Evolutionary conservation across 1,140 invertebrate genomes (phyloP), one percentile per base, ranked within the genome.

Genomic region (Atta texana): DNA sequence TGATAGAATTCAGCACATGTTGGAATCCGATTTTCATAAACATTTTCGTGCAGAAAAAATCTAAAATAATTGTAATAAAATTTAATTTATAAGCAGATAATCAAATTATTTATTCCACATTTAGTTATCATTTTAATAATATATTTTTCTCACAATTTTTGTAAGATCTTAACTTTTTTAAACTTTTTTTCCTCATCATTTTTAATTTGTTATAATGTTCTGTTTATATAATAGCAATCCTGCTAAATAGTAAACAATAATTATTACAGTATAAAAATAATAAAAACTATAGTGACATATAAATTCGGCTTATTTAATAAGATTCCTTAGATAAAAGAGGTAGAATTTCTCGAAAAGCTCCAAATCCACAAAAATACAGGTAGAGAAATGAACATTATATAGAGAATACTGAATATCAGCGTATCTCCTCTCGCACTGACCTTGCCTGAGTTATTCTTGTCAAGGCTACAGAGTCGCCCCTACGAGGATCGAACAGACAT

Each of bases 331-430:
- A 55, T 16, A 6, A 61, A 64, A 63, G 18, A 63, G 3, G 69
- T 21, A 68, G 24, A 31, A 86, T 28, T 61, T 84, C 12, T 85
- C 71, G 10, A 28, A 8, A 88, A n/a, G 18, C 84, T 87, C 12
- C 75, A 84, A 28, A 88, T 44, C 85, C 92, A 92, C 1, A 92
- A 64, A n/a, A 91, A 74, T 44, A 2, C 14, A 55, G 91, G 78
- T 68, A 92, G 63, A 44, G 91, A 59, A 31, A 93, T 74, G 68
- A 93, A 39, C 53, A 88, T 71, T 49, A 82, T 69, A 77, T 91
- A 91, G 89, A 92, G 88, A 44, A 87, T 91, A 59, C 28, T 85
- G 64, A 85, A 80, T 53, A 91, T 89, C 88, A 87, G 68, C 90
- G 87, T 90, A 55, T 69, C 87, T 77, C 59, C 44, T 59, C 24